Evolutionary conservation across 2,797 vertebrate species (phyloP).

Genomic region (Triplophysa yarkandensis): DNA sequence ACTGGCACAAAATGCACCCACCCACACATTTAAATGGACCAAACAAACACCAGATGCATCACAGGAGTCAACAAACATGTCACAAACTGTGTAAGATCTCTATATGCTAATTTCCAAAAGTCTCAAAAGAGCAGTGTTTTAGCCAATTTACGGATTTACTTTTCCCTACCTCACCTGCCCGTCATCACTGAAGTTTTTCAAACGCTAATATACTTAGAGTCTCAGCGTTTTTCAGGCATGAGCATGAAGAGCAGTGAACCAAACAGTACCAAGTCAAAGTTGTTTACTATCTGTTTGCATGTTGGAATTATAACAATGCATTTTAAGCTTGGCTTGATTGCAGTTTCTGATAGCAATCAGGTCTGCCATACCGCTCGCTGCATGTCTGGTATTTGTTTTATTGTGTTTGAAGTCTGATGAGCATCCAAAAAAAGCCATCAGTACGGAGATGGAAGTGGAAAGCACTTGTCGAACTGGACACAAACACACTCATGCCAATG

Average conservation of each 20-base stretch:
- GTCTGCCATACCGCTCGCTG: constrained; percentile 43
- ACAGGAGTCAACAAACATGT: neutral
- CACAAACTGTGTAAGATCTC: neutral
- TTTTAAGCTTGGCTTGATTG: constrained; percentile 70
- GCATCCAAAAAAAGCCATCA: constrained; percentile 61
- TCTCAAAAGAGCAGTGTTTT: neutral
- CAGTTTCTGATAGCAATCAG: constrained; percentile 71
- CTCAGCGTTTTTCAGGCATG: constrained; percentile 3
- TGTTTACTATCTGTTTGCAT: constrained; percentile 46
- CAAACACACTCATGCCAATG: constrained; percentile 7
- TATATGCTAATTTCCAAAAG: neutral
- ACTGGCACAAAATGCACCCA: neutral
- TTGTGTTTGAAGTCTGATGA: constrained; percentile 73
- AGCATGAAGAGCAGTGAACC: constrained; percentile 23
- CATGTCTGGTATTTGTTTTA: constrained; percentile 63
- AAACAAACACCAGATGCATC: constrained; percentile 2
- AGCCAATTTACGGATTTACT: neutral
- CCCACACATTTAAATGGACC: constrained; percentile 23
- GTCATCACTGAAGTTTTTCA: neutral
- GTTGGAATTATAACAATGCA: constrained; percentile 59
- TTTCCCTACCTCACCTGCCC: constrained; percentile 15
- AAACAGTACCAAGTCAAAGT: constrained; percentile 13
- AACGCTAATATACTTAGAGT: neutral
- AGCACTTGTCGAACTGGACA: constrained; percentile 8
- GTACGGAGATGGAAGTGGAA: constrained; percentile 45